These are phyloP conservation scores for Clarias pachynema DNA, from an alignment of 2,797 vertebrate genomes.

Conservation along the genomic window DNA sequence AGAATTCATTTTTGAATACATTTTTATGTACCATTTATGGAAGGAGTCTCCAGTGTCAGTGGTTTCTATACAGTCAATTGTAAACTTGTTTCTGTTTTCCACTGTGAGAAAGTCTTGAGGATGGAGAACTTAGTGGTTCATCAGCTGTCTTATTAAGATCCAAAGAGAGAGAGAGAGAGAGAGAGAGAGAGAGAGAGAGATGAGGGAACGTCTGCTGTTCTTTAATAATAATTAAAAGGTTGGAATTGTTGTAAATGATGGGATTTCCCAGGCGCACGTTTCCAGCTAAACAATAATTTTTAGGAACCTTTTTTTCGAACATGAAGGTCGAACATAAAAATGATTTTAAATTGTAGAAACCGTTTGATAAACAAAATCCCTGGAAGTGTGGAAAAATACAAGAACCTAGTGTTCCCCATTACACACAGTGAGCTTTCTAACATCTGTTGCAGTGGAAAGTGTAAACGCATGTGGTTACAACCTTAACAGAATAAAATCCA, in stretches of 20 bases:
- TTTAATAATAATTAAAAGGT: neutral
- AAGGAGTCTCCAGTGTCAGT: neutral
- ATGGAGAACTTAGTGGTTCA: neutral
- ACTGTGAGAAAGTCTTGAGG: neutral
- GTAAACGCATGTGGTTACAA: neutral
- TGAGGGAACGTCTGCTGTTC: neutral
- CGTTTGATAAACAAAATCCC: neutral
- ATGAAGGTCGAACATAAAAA: neutral
- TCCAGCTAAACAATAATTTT: no score
- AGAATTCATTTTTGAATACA: neutral
- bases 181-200: neutral
- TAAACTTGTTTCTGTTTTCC: neutral
- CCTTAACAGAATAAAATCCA: neutral
- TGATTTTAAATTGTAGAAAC: neutral
- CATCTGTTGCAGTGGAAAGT: neutral
- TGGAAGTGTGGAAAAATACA: neutral
- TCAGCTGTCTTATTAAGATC: neutral
- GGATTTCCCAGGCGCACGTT: neutral
- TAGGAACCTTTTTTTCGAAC: no score
- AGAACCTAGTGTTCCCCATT: neutral
- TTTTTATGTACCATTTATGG: neutral
- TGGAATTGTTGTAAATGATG: neutral
- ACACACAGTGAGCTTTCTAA: neutral
- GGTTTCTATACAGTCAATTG: neutral
- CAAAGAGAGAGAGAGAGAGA: no score